These are phyloP conservation scores for Neria commutata DNA, from an alignment of 2,888 invertebrate species.

Conservation along the genomic window DNA sequence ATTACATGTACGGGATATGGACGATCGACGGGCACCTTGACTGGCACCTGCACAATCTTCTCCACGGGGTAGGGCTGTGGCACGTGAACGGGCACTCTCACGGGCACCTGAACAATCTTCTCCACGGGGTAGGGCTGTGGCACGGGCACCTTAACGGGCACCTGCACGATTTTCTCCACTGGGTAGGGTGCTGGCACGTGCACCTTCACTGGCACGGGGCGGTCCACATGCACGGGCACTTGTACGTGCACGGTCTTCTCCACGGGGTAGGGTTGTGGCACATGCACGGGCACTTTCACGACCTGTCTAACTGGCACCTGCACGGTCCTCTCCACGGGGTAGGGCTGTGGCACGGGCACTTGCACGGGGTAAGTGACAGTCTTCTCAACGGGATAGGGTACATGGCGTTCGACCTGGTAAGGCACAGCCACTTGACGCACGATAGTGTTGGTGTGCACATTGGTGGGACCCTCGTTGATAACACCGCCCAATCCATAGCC, in stretches of 20 bases:
- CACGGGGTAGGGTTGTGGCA: conserved; percentile 79
- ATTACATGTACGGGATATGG: conserved; percentile 69
- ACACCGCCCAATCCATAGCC: conserved; percentile 46
- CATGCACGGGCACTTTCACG: conserved; percentile 73
- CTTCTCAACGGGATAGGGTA: conserved; percentile 76
- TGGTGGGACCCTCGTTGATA: conserved; percentile 61
- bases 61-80: conserved; percentile 65
- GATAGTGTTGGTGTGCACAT: conserved; percentile 71
- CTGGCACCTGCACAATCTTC: conserved; percentile 70
- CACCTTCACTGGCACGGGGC: conserved; percentile 80
- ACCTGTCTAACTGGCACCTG: conserved; percentile 79
- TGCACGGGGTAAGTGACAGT: conserved; percentile 71
- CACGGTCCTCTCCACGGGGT: conserved; percentile 80
- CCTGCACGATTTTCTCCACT: conserved; percentile 81
- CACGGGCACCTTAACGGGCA: conserved; percentile 78
- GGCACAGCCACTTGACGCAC: conserved; percentile 76
- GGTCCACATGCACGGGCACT: conserved; percentile 74
- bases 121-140: conserved; percentile 82
- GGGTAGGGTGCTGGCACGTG: conserved; percentile 80
- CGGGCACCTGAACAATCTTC: conserved; percentile 75
- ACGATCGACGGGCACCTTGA: conserved; percentile 71
- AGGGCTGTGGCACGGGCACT: conserved; percentile 74
- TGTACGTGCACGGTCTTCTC: conserved; percentile 76
- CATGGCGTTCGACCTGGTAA: conserved; percentile 70
- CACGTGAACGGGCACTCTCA: conserved; percentile 70